Evolutionary conservation across 1,140 invertebrate genomes (phyloP), one percentile per base, ranked within the genome.

Genomic region (Eupeodes corollae): DNA sequence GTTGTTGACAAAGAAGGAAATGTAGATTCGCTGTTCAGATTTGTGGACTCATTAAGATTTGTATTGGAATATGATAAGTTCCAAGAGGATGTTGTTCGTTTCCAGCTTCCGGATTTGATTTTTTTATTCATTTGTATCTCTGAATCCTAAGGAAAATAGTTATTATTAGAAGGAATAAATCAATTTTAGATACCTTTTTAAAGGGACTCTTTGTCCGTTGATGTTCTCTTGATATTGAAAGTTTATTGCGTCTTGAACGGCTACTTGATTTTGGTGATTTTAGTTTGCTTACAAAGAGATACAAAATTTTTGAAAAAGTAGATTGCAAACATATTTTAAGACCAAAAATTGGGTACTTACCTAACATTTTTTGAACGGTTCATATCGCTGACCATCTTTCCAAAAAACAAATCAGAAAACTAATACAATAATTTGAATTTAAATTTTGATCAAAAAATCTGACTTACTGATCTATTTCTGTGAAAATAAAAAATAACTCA

Each of bases 61-160:
- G 42, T 30, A 35, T 45, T 49, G 11, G 34, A 46, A 40, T 19
- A n/a, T 8, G 33, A 8, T 30, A 50, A 40, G 15, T 41, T 26
- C 16, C 42, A 43, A 14, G 46, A 40, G 13, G 44, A 50, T 11
- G 21, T 26, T 26, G 21, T 26, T 8, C 49, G 40, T 42, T 50
- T 50, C 49, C 49, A 50, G 33, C 49, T 50, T 10, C 44, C 44
- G 1, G 49, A 50, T 26, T 47, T 50, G 2, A 50, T 45, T 47
- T 50, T 49, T 26, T 8, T 26, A 26, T 26, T 8, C 8, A 26
- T 26, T 26, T 26, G 21, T 26, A 26, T 26, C 8, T n/a, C n/a
- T n/a, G n/a, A n/a, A 26, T 26, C 21, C 21, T 3, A 15, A 42
- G 3, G 19, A 6, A 16, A 42, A 34, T 19, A 38, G 32, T 42